These are phyloP conservation scores for Pseudopodoces humilis DNA, from an alignment of 2,113 vertebrate genomes.

Conservation along the genomic window DNA sequence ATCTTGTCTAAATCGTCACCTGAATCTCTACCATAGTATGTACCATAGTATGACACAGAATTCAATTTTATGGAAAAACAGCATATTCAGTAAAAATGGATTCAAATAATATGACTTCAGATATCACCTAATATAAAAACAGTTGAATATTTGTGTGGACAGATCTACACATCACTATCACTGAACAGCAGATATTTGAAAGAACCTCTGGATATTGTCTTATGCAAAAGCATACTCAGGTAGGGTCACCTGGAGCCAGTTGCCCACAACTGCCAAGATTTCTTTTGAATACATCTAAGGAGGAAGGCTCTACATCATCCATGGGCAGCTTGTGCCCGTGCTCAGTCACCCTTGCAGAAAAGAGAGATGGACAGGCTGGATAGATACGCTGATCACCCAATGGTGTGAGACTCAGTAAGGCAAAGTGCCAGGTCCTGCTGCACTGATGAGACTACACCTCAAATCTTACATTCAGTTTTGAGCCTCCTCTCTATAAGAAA, in stretches of 20 bases:
- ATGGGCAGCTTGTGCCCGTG: not conserved
- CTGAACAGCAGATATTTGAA: not conserved
- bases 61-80: not conserved
- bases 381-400: rapidly evolving
- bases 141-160: not conserved
- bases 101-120: not conserved
- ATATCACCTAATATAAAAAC: not conserved
- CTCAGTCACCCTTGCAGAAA: not conserved
- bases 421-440: not conserved
- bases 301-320: not conserved
- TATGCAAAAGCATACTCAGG: not conserved
- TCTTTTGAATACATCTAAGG: not conserved
- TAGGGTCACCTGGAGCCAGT: too few species aligned
- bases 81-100: not conserved
- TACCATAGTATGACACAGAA: not conserved
- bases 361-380: not conserved
- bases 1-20: not conserved
- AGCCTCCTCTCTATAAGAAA: not conserved
- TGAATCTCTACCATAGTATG: not conserved
- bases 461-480: not conserved
- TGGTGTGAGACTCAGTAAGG: not conserved
- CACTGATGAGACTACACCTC: not conserved
- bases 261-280: not conserved
- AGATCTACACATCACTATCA: not conserved
- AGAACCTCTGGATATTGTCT: not conserved